Base-by-base conservation (phyloP, 1,140 invertebrate genomes). In the Eupristina koningsbergeri region DNA sequence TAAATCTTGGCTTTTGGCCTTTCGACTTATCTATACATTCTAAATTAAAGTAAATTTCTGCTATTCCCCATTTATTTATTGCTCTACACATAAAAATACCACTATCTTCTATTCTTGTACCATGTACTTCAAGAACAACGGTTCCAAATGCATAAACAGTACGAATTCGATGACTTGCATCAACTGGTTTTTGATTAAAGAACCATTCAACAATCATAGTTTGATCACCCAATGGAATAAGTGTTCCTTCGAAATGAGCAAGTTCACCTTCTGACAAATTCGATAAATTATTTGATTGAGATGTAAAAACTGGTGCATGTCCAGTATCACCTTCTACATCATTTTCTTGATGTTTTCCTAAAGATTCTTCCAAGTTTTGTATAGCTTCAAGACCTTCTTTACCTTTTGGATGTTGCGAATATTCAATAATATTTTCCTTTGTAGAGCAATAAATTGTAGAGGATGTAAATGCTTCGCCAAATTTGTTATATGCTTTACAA, bases 151-250 rank as follows among this genome's bases (percentile, higher is more conserved):
- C 97, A 89, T 98, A 97, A 36, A 98, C 97, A 47, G 97, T 98
- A 88, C 97, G 94, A 61, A 96, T 96, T 53, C 98, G 95, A 90
- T 97, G 96, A 92, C 97, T 97, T 36, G 97, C 97, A 92, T 97
- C 96, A 73, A 99, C 93, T 0, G 95, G 89, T 90, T 98, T 96
- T 53, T 96, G 97, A 91, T 99, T 98, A 88, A 97, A 98, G 93
- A 98, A 98, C 98, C 98, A 99, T 93, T 99, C 98, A 41, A 99
- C 97, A 41, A 96, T 95, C 98, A 99, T 99, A 41, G 96, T 97
- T 89, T 99, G 97, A 91, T 99, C 98, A 36, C 98, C 98, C 76
- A 97, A 96, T 19, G 98, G 98, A 67, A 97, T 96, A 0, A 99
- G 93, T 61, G 97, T 97, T 26, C 97, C 98, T 92, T 99, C 98